Evolutionary conservation across 2,113 vertebrate species (phyloP), one percentile per base, ranked within the genome.

Genomic region (Pogonocichla stellata): DNA sequence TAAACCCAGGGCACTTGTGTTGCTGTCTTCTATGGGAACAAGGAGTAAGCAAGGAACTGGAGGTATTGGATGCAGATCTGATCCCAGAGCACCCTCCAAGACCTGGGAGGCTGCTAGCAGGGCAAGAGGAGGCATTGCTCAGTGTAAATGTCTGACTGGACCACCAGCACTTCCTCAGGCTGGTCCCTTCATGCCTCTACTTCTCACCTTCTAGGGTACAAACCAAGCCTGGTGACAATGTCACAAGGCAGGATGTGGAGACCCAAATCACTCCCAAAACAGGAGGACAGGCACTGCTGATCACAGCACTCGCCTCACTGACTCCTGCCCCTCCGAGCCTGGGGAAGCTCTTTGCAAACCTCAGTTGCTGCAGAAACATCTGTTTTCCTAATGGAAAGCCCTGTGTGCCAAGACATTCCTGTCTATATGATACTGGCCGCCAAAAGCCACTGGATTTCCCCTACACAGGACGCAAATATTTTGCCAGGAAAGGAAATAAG

Each of bases 341-440:
- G 8, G 38, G 56, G 75, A 92, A 88, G 61, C 77, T 93, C 61
- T 90, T 23, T 66, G 60, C 82, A 92, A 70, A 74, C 56, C 56
- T 67, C 90, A 67, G 77, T 58, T 64, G 80, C 85, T 88, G 85
- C 82, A 95, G 88, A 86, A 92, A 95, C 85, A 96, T 96, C 95
- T 96, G 94, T 95, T 96, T 96, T 91, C 88, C 90, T 90, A 82
- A 93, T 16, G 77, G 94, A 86, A 94, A 94, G 50, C 74, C 83
- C 64, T 0, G 4, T 31, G 25, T 94, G 96, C 96, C 97, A 96
- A 96, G 93, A 93, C 92, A 93, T 96, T 96, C 95, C 77, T 88
- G 94, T 92, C 89, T 94, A 72, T 47, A n/a, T 36, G 84, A 94
- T 93, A 75, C 90, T 86, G 91, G 85, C 95, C 16, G 90, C 94